Evolutionary conservation across 2,888 invertebrate species (phyloP), one percentile per base, ranked within the genome.

Genomic region (Microdon myrmicae): DNA sequence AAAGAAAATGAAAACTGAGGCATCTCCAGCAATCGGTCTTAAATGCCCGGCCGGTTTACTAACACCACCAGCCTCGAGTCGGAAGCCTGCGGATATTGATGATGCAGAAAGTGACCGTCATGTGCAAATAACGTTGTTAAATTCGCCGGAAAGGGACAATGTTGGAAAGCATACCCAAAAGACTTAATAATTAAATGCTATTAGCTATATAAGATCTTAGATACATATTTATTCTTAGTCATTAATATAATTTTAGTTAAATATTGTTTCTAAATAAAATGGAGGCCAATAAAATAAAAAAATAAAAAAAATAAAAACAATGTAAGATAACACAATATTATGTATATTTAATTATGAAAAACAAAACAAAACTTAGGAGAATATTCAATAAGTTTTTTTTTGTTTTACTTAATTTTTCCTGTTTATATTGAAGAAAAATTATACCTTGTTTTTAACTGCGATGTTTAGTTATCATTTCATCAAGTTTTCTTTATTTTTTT

Each of bases 61-160:
- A 16, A 80, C 80, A 53, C 80, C 80, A 10, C 80, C 80, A 29
- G 75, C 79, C 45, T 80, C 80, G 64, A 78, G 76, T 74, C 76
- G 79, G 51, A 80, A 80, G 67, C 74, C 78, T 4, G 60, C 75
- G 26, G 68, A 55, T 23, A 67, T 67, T 37, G 23, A 66, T 19
- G 43, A 49, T 48, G 25, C 60, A 39, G 54, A 59, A 8, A 55
- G 55, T 10, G 29, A 53, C 10, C 41, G 51, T 35, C 45, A 28
- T 6, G 31, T 38, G 10, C 54, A 37, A 32, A 5, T 37, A 16
- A 19, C 59, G 16, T 53, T 53, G 10, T 9, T 39, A 6, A 34
- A 25, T 20, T 2, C 41, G 31, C 43, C 60, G 5, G 43, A 32
- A 26, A 41, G 38, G 10, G 48, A 54, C 20, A 43, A 60, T 7